A percentile compares a stretch with the other conserved stretches of the same genome.
Conservation (phyloP, 2,888 invertebrate genomes). For the Hesperia comma region DNA sequence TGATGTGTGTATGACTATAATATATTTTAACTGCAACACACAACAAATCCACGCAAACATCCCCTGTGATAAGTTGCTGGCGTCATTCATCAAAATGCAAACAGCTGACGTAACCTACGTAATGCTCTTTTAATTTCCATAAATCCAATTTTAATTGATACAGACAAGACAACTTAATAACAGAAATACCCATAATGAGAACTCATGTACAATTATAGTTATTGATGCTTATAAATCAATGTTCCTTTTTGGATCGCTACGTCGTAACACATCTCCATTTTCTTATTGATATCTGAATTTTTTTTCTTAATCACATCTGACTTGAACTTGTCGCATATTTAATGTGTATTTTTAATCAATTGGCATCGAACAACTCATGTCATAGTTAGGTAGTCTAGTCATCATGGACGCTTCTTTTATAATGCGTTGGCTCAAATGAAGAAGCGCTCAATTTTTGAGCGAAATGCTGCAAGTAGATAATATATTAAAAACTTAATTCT, state of each 20-base stretch:
- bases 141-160: slow-evolving; percentile 12
- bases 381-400: neutral
- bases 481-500: too few relatives aligned
- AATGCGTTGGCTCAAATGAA: too few relatives aligned
- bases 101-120: neutral
- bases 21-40: too few relatives aligned
- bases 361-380: neutral
- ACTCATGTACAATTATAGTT: slow-evolving; percentile 15
- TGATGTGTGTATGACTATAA: too few relatives aligned
- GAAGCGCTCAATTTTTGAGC: too few relatives aligned
- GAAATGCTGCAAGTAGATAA: too few relatives aligned
- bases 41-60: neutral
- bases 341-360: neutral
- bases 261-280: slow-evolving; percentile 20
- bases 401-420: too few relatives aligned
- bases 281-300: slow-evolving; percentile 20
- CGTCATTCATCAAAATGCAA: slow-evolving; percentile 4
- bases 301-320: slow-evolving; percentile 27
- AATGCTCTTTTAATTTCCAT: neutral
- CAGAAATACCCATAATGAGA: slow-evolving; percentile 2
- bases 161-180: slow-evolving; percentile 1
- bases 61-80: neutral
- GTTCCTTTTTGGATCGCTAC: slow-evolving; percentile 13
- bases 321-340: slow-evolving; percentile 3
- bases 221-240: slow-evolving; percentile 7